Evolutionary conservation across 1,140 invertebrate species (phyloP).

Genomic region (Watersipora subatra): DNA sequence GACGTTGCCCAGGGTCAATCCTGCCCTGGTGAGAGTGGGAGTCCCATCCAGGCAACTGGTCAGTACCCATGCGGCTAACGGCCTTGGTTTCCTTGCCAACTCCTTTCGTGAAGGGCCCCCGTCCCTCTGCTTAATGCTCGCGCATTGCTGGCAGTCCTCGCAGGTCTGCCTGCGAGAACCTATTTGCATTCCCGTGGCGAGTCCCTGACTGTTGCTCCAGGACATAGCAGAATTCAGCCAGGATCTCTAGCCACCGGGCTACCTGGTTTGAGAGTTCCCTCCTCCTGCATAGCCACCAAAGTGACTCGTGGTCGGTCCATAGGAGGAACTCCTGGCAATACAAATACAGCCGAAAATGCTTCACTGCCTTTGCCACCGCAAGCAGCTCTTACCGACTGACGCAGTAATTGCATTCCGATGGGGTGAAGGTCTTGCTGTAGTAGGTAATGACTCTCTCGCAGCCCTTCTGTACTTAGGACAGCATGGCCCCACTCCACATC

Average conservation of each 20-base stretch:
- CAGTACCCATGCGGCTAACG: neutral
- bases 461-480: constrained; percentile 7
- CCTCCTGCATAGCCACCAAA: neutral
- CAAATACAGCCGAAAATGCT: neutral
- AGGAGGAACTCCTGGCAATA: constrained; percentile 3
- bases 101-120: neutral
- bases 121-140: neutral
- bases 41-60: too few species aligned
- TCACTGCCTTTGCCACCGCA: neutral
- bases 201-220: neutral
- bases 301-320: constrained; percentile 4
- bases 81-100: neutral
- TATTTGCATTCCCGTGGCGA: neutral
- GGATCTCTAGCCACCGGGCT: neutral
- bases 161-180: neutral
- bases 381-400: neutral
- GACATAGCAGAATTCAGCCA: neutral
- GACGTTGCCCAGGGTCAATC: too few species aligned
- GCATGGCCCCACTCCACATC: constrained; percentile 1
- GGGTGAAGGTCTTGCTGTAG: constrained; percentile 32
- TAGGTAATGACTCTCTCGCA: constrained; percentile 38
- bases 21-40: too few species aligned
- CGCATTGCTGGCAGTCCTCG: neutral
- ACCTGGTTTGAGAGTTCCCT: neutral
- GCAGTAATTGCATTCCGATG: constrained; percentile 40